Base-by-base conservation (phyloP, 1,140 invertebrate species). In the Geopemphigus sp. region DNA sequence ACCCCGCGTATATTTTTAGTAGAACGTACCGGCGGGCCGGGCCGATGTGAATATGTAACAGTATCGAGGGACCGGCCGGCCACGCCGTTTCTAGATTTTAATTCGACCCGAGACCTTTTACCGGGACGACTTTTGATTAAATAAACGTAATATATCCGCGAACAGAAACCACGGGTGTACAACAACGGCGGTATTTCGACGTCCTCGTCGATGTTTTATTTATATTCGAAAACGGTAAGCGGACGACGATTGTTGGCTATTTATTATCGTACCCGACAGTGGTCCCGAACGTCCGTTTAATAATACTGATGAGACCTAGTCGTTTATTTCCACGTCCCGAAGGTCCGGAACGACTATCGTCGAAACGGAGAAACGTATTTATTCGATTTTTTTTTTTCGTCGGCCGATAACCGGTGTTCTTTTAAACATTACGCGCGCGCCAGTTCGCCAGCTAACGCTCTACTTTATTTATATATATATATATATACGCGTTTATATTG, bases 401-500 rank as follows among this genome's bases (percentile, higher is more conserved):
- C 72, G 47, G 14, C n/a, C 19, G 45, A 53, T 54, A 29, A 66
- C 29, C 26, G 6, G 24, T 29, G 54, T 61, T 82, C 82, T 82
- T 86, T 63, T 78, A 63, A 78, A 59, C 73, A 63, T 78, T 59
- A 45, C 29, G 29, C 24, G 19, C 47, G 32, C n/a, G n/a, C n/a
- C n/a, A n/a, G n/a, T n/a, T n/a, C n/a, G n/a, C n/a, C n/a, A n/a
- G n/a, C n/a, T n/a, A n/a, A n/a, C n/a, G n/a, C n/a, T n/a, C n/a
- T n/a, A 45, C 14, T 26, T 47, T 15, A 61, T 12, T 53, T 11
- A 12, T 47, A 12, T 68, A 22, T 66, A n/a, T 29, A 5, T 24
- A 45, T 1, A 45, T 45, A 19, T 45, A n/a, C 47, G 15, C 12
- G 12, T 68, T 22, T 47, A 64, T n/a, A 39, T 63, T 63, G 63